These are phyloP conservation scores for Acleris literana DNA, from an alignment of 2,888 invertebrate species.

Conservation along the genomic window DNA sequence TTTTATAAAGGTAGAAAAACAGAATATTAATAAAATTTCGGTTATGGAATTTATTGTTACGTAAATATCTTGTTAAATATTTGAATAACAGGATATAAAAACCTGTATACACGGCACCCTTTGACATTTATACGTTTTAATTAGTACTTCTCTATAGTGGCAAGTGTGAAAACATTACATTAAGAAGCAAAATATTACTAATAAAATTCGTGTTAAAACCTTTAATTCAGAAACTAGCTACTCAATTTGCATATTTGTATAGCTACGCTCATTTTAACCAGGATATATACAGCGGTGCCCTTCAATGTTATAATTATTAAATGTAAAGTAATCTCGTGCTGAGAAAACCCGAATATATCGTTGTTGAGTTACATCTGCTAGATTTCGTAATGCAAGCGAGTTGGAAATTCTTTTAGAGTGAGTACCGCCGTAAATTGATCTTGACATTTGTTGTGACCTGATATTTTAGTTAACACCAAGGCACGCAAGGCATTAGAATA, in stretches of 20 bases:
- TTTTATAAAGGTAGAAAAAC: too few relatives aligned
- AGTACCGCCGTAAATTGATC: slow-evolving; percentile 58
- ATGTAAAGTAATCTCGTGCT: background rate
- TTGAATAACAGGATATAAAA: slow-evolving; percentile 26
- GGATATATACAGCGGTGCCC: slow-evolving; percentile 11
- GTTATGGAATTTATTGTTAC: too few relatives aligned
- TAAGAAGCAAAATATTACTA: background rate
- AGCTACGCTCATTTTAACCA: slow-evolving; percentile 4
- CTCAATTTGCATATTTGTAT: too few relatives aligned
- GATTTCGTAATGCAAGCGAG: slow-evolving; percentile 66
- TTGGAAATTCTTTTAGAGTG: slow-evolving; percentile 55
- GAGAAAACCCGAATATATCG: too few relatives aligned
- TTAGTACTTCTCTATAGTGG: background rate
- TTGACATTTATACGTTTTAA: slow-evolving; percentile 19
- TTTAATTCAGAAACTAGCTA: too few relatives aligned
- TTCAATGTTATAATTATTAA: background rate
- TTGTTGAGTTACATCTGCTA: too few relatives aligned
- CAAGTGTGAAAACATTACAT: slow-evolving; percentile 1
- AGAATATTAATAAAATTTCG: too few relatives aligned
- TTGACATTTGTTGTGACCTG: slow-evolving; percentile 66
- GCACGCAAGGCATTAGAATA: background rate
- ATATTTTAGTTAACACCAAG: slow-evolving; percentile 52
- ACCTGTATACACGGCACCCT: slow-evolving; percentile 12
- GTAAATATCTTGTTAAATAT: slow-evolving; percentile 7
- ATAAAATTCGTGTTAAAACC: background rate